Percentiles rank a stretch among this genome's conserved stretches.
Evolutionary conservation across 2,113 vertebrate species (phyloP).

Genomic region (Phalacrocorax brasilianus): DNA sequence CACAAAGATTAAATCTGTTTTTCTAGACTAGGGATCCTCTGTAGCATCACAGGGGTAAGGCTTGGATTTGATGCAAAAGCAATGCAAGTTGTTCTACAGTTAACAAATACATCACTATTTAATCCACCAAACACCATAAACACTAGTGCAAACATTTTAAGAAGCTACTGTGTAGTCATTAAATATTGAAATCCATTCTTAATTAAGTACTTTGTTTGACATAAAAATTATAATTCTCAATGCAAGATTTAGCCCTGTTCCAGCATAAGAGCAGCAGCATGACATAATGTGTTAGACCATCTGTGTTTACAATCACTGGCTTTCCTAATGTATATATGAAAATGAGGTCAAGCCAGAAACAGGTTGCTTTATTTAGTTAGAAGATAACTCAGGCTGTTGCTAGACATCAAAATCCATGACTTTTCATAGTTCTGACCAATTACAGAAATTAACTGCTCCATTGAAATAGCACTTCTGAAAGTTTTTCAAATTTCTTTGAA

Average conservation of each 20-base stretch:
- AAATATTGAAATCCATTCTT: slow-evolving; percentile 59
- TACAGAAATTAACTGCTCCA: background rate
- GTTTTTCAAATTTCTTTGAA: background rate
- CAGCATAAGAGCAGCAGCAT: slow-evolving; percentile 42
- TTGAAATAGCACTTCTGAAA: background rate
- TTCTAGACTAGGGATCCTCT: background rate
- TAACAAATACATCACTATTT: slow-evolving; percentile 32
- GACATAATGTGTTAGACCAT: slow-evolving; percentile 22
- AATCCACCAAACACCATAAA: slow-evolving; percentile 23
- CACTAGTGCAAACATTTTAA: slow-evolving; percentile 41
- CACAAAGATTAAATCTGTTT: background rate
- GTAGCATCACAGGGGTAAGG: background rate
- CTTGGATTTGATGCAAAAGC: background rate
- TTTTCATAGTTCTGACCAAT: background rate
- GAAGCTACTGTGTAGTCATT: slow-evolving; percentile 38
- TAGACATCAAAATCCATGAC: background rate
- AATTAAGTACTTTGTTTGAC: slow-evolving; percentile 54
- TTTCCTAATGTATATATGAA: slow-evolving; percentile 41
- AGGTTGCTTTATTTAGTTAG: slow-evolving; percentile 13
- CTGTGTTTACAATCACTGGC: slow-evolving; percentile 48
- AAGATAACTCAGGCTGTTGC: background rate
- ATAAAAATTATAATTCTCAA: slow-evolving; percentile 41
- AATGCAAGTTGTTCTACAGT: background rate
- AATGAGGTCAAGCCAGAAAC: slow-evolving; percentile 33
- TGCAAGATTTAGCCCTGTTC: slow-evolving; percentile 3